Evolutionary conservation across 1,140 invertebrate genomes (phyloP).

Genomic region (Varroa destructor): DNA sequence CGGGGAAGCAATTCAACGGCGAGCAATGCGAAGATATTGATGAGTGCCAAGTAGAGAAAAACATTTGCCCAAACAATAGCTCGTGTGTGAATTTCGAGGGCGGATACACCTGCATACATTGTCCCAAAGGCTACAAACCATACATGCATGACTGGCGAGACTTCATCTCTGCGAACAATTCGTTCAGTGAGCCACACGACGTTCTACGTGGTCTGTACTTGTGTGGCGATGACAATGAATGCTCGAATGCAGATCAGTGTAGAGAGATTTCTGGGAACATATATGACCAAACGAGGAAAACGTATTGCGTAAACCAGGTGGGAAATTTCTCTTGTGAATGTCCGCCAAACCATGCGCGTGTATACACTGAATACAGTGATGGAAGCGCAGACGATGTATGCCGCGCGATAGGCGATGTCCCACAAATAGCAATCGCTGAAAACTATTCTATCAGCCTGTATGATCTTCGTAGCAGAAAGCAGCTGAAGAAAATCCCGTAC

Average conservation of each 20-base stretch:
- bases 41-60: background rate
- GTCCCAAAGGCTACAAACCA: conserved; percentile 5
- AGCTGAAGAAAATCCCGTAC: too few relatives aligned
- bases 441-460: background rate
- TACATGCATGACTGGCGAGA: background rate
- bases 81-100: background rate
- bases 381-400: background rate
- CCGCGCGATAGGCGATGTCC: background rate
- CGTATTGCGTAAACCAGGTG: background rate
- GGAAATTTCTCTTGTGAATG: conserved; percentile 10
- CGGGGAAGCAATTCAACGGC: background rate
- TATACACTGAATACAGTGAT: too few relatives aligned
- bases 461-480: conserved; percentile 4
- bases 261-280: background rate
- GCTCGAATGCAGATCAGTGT: background rate
- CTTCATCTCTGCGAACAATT: background rate
- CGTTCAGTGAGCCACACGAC: background rate
- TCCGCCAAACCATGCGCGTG: background rate
- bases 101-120: background rate
- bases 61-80: background rate
- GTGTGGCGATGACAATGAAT: conserved; percentile 12
- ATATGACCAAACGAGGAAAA: too few relatives aligned
- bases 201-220: background rate
- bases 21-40: conserved; percentile 1
- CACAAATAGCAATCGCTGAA: background rate